phyloP scores from a whole-genome alignment of 1,140 invertebrate species.

The Sycophila sp. region DNA sequence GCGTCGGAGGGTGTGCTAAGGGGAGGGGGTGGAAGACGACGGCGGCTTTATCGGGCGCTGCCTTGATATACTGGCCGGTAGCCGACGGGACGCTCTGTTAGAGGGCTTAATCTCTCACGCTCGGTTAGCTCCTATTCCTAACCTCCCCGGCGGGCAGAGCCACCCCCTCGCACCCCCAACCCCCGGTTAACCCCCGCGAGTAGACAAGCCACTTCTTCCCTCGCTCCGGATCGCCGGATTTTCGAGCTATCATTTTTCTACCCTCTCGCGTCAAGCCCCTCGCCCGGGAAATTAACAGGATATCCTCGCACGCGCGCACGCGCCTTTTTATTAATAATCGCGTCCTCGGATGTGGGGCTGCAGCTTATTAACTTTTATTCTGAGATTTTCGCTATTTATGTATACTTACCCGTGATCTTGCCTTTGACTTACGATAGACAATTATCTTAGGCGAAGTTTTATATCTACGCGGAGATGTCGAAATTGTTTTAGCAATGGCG shows the following conservation, averaged over 20 bases:
- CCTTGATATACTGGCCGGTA: constrained; percentile 64
- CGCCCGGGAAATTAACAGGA: constrained; percentile 15
- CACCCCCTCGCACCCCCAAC: not conserved
- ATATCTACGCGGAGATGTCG: no score
- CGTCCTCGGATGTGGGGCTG: no score
- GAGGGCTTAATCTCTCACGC: constrained; percentile 68
- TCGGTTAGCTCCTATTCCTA: constrained; percentile 63
- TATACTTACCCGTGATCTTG: no score
- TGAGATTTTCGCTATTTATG: no score
- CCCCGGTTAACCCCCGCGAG: not conserved
- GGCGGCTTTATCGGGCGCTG: constrained; percentile 63
- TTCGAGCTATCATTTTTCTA: constrained; percentile 20
- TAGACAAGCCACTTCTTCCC: not conserved
- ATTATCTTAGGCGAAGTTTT: no score
- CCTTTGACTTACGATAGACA: no score
- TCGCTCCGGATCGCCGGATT: not conserved
- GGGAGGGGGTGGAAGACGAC: constrained; percentile 45
- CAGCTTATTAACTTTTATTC: no score
- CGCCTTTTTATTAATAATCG: constrained; percentile 12
- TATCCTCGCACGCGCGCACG: not conserved
- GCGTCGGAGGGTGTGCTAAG: no score
- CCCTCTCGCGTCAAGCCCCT: not conserved
- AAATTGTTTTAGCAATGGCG: no score
- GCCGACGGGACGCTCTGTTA: constrained; percentile 52
- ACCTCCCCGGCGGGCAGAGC: constrained; percentile 5